These are phyloP conservation scores for Spea multiplicata DNA, from an alignment of 2,113 vertebrate genomes.

Conservation along the genomic window DNA sequence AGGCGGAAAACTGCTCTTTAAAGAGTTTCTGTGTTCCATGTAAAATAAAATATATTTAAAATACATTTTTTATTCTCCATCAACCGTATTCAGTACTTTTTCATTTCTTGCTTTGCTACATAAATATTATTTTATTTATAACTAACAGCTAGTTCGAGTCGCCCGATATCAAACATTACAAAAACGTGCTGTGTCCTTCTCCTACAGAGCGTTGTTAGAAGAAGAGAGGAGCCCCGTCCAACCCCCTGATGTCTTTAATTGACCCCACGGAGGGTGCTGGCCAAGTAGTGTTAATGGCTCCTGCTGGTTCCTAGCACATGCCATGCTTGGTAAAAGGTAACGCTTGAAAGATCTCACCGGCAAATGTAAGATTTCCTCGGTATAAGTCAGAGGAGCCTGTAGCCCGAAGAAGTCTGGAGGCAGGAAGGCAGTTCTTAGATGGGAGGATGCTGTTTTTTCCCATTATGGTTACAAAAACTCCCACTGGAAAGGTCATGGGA, in stretches of 20 bases:
- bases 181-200: conserved; percentile 41
- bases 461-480: too few species aligned
- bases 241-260: conserved; percentile 68
- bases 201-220: conserved; percentile 56
- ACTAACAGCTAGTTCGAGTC: too few species aligned
- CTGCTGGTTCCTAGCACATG: conserved; percentile 66
- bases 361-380: conserved; percentile 53
- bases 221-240: conserved; percentile 54
- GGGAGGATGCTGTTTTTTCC: too few species aligned
- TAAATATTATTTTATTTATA: background rate
- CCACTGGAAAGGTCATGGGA: too few species aligned
- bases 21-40: too few species aligned
- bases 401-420: conserved; percentile 54
- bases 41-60: too few species aligned
- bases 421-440: conserved; percentile 20
- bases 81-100: too few species aligned
- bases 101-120: background rate
- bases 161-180: conserved; percentile 54
- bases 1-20: too few species aligned
- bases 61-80: too few species aligned
- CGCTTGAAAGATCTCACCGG: conserved; percentile 59
- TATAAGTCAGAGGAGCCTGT: conserved; percentile 46
- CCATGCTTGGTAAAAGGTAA: conserved; percentile 56
- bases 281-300: conserved; percentile 68
- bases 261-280: conserved; percentile 62